phyloP scores from a whole-genome alignment of 1,140 invertebrate species.

The Drosophila yakuba region DNA sequence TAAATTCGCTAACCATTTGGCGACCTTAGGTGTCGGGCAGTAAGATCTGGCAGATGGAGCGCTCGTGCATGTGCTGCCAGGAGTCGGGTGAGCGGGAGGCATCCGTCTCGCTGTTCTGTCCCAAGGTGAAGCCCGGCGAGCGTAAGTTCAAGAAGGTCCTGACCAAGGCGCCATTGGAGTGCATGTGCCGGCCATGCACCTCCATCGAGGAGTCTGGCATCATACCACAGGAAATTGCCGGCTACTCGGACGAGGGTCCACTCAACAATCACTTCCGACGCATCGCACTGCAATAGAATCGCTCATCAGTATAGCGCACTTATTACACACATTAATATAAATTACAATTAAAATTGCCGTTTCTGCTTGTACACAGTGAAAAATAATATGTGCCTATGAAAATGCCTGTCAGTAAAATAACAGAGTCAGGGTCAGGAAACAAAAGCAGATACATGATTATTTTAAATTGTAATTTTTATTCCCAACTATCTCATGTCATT shows the following conservation, averaged over 20 bases:
- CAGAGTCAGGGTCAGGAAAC: not conserved
- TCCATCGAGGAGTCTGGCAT: slow-evolving; percentile 94
- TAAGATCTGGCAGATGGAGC: slow-evolving; percentile 98
- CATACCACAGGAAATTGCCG: slow-evolving; percentile 95
- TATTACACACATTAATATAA: slow-evolving; percentile 39
- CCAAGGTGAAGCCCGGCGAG: slow-evolving; percentile 93
- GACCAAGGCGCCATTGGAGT: slow-evolving; percentile 95
- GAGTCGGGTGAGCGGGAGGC: slow-evolving; percentile 96
- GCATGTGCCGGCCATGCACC: slow-evolving; percentile 97
- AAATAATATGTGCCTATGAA: not conserved
- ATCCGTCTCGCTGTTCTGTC: slow-evolving; percentile 94
- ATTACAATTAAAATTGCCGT: slow-evolving; percentile 41
- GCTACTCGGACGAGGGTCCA: slow-evolving; percentile 92
- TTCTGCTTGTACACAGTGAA: slow-evolving; percentile 35
- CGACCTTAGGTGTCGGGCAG: slow-evolving; percentile 92
- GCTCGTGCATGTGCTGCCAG: slow-evolving; percentile 97
- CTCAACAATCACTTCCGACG: slow-evolving; percentile 90
- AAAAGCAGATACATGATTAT: not conserved
- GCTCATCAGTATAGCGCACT: slow-evolving; percentile 12
- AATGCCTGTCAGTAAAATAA: not conserved
- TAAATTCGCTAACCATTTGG: too few relatives aligned
- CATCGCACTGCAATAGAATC: slow-evolving; percentile 85
- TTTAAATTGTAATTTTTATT: slow-evolving; percentile 56
- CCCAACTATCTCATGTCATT: slow-evolving; percentile 60
- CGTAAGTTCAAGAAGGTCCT: slow-evolving; percentile 94